These are phyloP conservation scores for Petroica traversi DNA, from an alignment of 2,113 vertebrate genomes.

Conservation along the genomic window DNA sequence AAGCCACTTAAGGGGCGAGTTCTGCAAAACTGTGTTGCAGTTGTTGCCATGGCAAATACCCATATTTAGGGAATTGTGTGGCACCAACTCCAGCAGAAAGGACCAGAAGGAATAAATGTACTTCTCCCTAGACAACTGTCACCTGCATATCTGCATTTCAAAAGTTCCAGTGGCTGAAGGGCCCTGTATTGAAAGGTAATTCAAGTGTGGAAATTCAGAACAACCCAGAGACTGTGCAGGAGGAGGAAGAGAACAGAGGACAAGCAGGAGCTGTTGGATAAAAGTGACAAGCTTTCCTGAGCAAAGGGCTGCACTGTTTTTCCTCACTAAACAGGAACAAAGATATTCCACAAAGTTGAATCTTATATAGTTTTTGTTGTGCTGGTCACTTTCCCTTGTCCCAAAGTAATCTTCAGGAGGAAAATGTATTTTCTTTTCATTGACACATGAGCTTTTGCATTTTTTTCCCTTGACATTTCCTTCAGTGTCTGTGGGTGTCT, in stretches of 20 bases:
- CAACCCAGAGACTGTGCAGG: not conserved
- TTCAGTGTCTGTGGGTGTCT: not conserved
- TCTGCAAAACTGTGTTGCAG: constrained; percentile 15
- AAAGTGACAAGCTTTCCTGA: not conserved
- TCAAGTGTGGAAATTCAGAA: not conserved
- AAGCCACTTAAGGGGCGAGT: constrained; percentile 53
- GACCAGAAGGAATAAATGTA: not conserved
- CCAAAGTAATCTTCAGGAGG: not conserved
- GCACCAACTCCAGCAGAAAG: not conserved
- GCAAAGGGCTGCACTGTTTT: not conserved
- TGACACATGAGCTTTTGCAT: not conserved
- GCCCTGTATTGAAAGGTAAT: not conserved
- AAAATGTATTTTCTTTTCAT: not conserved
- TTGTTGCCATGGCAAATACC: constrained; percentile 53
- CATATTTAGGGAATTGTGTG: constrained; percentile 29
- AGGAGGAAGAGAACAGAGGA: not conserved
- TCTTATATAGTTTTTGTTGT: not conserved
- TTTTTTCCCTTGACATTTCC: not conserved
- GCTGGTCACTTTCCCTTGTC: not conserved
- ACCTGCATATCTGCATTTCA: not conserved
- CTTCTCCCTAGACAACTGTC: not conserved
- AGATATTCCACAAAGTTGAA: not conserved
- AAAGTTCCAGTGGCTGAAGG: not conserved
- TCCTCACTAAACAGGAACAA: not conserved
- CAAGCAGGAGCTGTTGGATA: not conserved